Evolutionary conservation across 2,113 vertebrate genomes (phyloP).

Genomic region (Polyodon spathula): DNA sequence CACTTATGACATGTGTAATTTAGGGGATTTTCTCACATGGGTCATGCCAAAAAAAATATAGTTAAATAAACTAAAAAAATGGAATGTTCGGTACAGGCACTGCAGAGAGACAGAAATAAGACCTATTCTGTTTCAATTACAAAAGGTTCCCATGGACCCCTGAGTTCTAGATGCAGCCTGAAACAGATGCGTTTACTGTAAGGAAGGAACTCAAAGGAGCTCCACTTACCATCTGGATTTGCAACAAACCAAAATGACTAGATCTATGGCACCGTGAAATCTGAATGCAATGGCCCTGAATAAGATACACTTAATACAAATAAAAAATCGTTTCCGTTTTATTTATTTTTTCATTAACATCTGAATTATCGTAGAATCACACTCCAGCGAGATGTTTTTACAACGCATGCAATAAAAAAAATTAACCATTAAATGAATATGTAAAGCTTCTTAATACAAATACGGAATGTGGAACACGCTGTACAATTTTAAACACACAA

Average conservation of each 20-base stretch:
- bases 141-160: not conserved
- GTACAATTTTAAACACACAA: too few relatives aligned
- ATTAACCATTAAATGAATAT: too few relatives aligned
- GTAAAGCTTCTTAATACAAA: too few relatives aligned
- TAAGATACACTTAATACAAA: too few relatives aligned
- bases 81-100: constrained; percentile 43
- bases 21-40: constrained; percentile 56
- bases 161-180: not conserved
- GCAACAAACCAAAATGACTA: not conserved
- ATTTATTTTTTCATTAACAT: too few relatives aligned
- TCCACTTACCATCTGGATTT: not conserved
- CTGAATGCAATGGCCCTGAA: too few relatives aligned
- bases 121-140: constrained; percentile 48
- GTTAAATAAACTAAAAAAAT: constrained; percentile 51
- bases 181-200: not conserved
- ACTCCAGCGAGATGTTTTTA: too few relatives aligned
- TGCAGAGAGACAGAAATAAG: constrained; percentile 45
- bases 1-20: constrained; percentile 57
- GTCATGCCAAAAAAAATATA: constrained; percentile 59
- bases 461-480: too few relatives aligned
- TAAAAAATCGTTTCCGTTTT: too few relatives aligned
- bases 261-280: too few relatives aligned
- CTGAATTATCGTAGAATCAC: too few relatives aligned
- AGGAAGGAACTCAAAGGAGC: not conserved
- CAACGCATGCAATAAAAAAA: too few relatives aligned